Evolutionary conservation across 2,113 vertebrate species (phyloP), one percentile per base, ranked within the genome.

Genomic region (Melanostigma gelatinosum): DNA sequence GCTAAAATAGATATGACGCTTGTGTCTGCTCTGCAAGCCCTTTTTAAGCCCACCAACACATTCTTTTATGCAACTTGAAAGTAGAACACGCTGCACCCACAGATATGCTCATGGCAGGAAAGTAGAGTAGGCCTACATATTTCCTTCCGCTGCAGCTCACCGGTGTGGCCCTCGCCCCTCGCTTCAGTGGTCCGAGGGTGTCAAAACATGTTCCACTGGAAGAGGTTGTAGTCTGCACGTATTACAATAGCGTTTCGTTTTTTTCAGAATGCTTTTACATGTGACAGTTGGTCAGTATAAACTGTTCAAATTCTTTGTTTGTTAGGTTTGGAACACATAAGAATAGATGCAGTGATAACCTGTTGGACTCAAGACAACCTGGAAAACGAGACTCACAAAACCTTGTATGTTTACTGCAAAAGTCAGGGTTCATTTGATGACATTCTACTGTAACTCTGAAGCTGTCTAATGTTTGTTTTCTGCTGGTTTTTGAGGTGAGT

Each of bases 101-200:
- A 84, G 32, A 74, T 46, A 34, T 0, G 55, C 55, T 16, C 61
- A 83, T 2, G 3, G 24, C 10, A 84, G 88, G 88, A 93, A 92
- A 93, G 68, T 18, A n/a, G 36, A 60, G 40, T 58, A 29, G 29
- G 29, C 29, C 29, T 29, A 38, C 16, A 62, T 2, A 34, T 79
- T 88, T 90, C 92, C 89, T 84, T 61, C 85, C 61, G 74, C 84
- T 24, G n/a, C 15, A 58, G 29, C 64, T 80, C 61, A 44, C 7
- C 6, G 9, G 8, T 16, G 63, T 20, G 4, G 62, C 64, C 22
- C 18, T 50, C 2, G 0, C 20, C 72, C 73, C 83, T 79, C 38
- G 24, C 63, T 16, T 72, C 66, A 72, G 70, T 82, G 88, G 88
- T 86, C 82, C 83, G 73, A 64, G 13, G 75, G 78, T 88, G 80